A percentile compares a stretch with the other conserved stretches of the same genome.
Evolutionary conservation across 2,888 invertebrate genomes (phyloP).

Genomic region (Cephus rjabovi): DNA sequence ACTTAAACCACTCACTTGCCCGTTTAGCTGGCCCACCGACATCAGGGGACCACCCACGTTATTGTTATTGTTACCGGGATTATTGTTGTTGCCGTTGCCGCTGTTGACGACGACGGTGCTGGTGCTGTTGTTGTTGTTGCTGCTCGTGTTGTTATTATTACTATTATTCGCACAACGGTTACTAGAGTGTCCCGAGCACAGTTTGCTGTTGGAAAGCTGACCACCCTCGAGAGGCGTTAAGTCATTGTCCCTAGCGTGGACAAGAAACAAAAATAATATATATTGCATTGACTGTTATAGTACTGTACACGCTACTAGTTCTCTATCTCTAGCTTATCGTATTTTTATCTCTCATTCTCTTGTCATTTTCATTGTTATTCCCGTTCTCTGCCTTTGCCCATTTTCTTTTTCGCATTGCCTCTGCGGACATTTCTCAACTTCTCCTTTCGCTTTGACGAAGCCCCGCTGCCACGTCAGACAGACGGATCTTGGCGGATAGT

Average conservation of each 20-base stretch:
- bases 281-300: constrained; percentile 12
- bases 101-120: constrained; percentile 30
- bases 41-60: constrained; percentile 79
- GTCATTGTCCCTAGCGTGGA: constrained; percentile 63
- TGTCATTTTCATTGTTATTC: background rate
- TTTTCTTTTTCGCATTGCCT: background rate
- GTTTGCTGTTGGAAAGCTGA: constrained; percentile 65
- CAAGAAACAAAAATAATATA: constrained; percentile 51
- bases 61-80: constrained; percentile 65
- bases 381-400: background rate
- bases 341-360: background rate
- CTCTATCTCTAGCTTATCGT: background rate
- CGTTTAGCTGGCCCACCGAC: constrained; percentile 79
- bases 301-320: background rate
- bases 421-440: background rate
- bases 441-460: background rate
- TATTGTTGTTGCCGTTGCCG: constrained; percentile 57
- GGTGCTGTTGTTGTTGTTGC: constrained; percentile 39
- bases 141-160: constrained; percentile 45
- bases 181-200: constrained; percentile 62
- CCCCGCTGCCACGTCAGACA: background rate
- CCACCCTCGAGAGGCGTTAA: constrained; percentile 64
- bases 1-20: constrained; percentile 65
- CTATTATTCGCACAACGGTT: constrained; percentile 61
- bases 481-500: background rate